phyloP scores from a whole-genome alignment of 2,797 vertebrate genomes.

The Karalla daura region DNA sequence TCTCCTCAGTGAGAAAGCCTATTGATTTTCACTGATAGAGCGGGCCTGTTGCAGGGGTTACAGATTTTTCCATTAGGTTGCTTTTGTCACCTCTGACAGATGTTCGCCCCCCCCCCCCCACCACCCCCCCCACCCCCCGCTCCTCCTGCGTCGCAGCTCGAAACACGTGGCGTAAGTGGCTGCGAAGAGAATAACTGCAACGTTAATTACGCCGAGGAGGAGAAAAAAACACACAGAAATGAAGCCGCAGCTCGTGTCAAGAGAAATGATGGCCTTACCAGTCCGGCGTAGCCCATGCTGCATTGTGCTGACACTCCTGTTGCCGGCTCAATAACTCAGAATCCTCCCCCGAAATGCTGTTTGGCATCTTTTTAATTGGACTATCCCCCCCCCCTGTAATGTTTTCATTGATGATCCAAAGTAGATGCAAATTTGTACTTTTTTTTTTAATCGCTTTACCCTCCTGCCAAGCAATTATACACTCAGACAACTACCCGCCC shows the following conservation, averaged over 20 bases:
- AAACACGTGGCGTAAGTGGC: conserved; percentile 46
- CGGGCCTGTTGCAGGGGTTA: conserved; percentile 59
- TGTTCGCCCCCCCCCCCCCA: conserved; percentile 11
- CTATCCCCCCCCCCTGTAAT: conserved; percentile 18
- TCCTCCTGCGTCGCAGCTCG: conserved; percentile 29
- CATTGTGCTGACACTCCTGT: conserved; percentile 37
- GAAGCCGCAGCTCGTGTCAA: no score
- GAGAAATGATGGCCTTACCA: conserved; percentile 40
- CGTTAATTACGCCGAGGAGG: conserved; percentile 67
- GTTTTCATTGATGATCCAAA: conserved; percentile 38
- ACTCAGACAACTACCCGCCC: conserved; percentile 5
- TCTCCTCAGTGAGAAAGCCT: conserved; percentile 53
- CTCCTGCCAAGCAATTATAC: conserved; percentile 20
- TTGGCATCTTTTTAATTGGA: conserved; percentile 68
- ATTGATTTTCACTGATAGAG: conserved; percentile 76
- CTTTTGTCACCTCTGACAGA: conserved; percentile 59
- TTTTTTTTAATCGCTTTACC: conserved; percentile 34
- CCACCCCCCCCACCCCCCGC: no score
- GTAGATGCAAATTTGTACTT: conserved; percentile 23
- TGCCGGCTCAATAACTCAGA: conserved; percentile 54
- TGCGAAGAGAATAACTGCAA: conserved; percentile 33
- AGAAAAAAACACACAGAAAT: conserved; percentile 9
- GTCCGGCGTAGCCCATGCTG: conserved; percentile 4
- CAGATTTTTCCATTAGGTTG: conserved; percentile 68
- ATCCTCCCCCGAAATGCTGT: conserved; percentile 47